Evolutionary conservation across 2,113 vertebrate genomes (phyloP).

Genomic region (Hepsetus odoe): DNA sequence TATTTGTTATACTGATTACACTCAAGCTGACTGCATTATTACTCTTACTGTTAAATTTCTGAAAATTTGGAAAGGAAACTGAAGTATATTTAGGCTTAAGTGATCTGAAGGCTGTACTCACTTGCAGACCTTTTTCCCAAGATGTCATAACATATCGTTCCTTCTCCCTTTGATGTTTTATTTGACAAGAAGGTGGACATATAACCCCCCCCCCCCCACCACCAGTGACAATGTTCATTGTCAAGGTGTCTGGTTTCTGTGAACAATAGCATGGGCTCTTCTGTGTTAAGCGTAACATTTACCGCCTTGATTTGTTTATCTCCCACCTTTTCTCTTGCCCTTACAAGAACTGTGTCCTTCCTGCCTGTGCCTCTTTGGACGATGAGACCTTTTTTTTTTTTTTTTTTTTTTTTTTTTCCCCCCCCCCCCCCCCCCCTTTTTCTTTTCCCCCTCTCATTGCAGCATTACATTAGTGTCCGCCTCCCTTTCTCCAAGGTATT

Average conservation of each 20-base stretch:
- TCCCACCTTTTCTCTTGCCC: slow-evolving; percentile 23
- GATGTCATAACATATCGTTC: not conserved
- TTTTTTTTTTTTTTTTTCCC: too few relatives aligned
- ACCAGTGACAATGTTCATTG: not conserved
- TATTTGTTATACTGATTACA: slow-evolving; percentile 2
- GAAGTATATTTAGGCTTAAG: slow-evolving; percentile 2
- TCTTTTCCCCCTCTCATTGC: too few relatives aligned
- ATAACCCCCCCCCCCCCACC: too few relatives aligned
- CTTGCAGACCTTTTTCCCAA: not conserved
- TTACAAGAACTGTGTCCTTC: slow-evolving; percentile 8
- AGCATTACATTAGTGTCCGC: slow-evolving; percentile 54
- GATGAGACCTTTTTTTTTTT: slow-evolving; percentile 24
- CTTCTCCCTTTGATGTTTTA: not conserved
- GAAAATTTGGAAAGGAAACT: not conserved
- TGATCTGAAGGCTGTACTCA: not conserved
- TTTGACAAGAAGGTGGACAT: not conserved
- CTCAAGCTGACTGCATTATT: not conserved
- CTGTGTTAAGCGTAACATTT: slow-evolving; percentile 21
- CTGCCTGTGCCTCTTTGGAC: slow-evolving; percentile 40
- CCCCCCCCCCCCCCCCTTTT: too few relatives aligned
- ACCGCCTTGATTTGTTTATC: slow-evolving; percentile 26
- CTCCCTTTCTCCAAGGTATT: too few relatives aligned
- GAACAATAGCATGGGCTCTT: not conserved
- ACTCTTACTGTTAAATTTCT: not conserved
- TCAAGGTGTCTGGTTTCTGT: not conserved